Conservation (phyloP, 2,888 invertebrate species). For the Mechanitis mazaeus region DNA sequence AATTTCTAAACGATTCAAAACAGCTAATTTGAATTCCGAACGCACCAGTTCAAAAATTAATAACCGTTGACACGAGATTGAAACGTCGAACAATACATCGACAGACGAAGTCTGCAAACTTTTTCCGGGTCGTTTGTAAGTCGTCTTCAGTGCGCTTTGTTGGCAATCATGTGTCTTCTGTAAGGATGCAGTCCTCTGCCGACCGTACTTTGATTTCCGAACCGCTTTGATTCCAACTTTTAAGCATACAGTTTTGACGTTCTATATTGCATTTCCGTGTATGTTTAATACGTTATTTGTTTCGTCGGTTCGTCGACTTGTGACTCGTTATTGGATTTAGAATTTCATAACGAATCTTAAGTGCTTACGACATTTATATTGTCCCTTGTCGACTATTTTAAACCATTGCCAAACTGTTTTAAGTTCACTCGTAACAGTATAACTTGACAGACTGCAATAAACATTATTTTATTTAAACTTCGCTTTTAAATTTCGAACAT, state of each 20-base stretch:
- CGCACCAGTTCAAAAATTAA: constrained; percentile 39
- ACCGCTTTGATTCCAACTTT: constrained; percentile 73
- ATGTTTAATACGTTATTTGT: constrained; percentile 58
- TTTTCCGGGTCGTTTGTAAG: constrained; percentile 61
- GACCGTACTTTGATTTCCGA: constrained; percentile 68
- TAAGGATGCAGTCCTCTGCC: constrained; percentile 72
- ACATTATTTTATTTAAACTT: constrained; percentile 11
- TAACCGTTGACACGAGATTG: constrained; percentile 38
- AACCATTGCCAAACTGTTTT: constrained; percentile 19
- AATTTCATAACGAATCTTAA: constrained; percentile 33
- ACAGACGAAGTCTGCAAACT: constrained; percentile 58
- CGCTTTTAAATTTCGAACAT: too few relatives aligned
- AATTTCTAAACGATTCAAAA: constrained; percentile 22
- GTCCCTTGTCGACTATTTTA: constrained; percentile 25
- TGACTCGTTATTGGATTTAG: constrained; percentile 40
- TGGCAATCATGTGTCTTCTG: constrained; percentile 70
- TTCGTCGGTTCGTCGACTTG: constrained; percentile 30
- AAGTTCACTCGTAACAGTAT: constrained; percentile 14
- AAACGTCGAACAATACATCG: constrained; percentile 40
- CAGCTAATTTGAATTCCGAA: constrained; percentile 36
- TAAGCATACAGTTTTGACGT: constrained; percentile 67
- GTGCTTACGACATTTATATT: constrained; percentile 13
- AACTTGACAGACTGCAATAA: constrained; percentile 16
- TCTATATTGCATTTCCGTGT: constrained; percentile 69
- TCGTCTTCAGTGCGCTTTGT: constrained; percentile 58